Base-by-base conservation (phyloP, 30 jellyfish, hydroid and myxozoan species). In the Hydra vulgaris region DNA sequence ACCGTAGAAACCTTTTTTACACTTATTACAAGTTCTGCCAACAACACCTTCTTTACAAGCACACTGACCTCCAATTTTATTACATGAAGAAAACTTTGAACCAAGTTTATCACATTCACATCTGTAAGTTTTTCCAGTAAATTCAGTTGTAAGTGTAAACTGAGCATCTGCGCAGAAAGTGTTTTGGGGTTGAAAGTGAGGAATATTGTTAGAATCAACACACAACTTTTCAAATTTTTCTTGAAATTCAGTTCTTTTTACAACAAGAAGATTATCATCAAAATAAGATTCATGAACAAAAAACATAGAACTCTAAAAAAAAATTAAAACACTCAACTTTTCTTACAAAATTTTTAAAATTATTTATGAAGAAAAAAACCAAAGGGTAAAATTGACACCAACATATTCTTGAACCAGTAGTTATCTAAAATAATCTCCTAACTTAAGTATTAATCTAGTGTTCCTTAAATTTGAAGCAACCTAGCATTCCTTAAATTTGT, bases 101-200 rank as follows among this genome's bases (percentile, higher is more conserved):
- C 97, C 97, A 21, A 82, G 85, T 23, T 89, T 73, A 76, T 79
- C 74, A 72, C 97, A 89, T 87, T 81, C 54, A 66, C 97, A 89
- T 40, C 80, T 21, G 24, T 40, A 25, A 8, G 95, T 88, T 17
- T 92, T 88, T 7, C 71, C 72, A 56, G 94, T 84, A 52, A 85
- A 81, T 68, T 71, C 87, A 18, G 90, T 25, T 19, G 79, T 76
- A 56, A 73, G 89, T 53, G 88, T 73, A 84, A 89, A 77, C 12
- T 53, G 73, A 53, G 88, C 81, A 24, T 79, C 70, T 27, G 27
- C 40, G 79, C 97, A 89, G 24, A 85, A 76, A 22, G 67, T 71
- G 53, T 73, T 73, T 53, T 80, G 68, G 7, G 80, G 79, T 23
- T 53, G 55, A 0, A 74, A 4, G 26, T 72, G 25, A 15, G 96